These are phyloP conservation scores for Psittacus erithacus DNA, from an alignment of 2,113 vertebrate genomes.

Conservation along the genomic window DNA sequence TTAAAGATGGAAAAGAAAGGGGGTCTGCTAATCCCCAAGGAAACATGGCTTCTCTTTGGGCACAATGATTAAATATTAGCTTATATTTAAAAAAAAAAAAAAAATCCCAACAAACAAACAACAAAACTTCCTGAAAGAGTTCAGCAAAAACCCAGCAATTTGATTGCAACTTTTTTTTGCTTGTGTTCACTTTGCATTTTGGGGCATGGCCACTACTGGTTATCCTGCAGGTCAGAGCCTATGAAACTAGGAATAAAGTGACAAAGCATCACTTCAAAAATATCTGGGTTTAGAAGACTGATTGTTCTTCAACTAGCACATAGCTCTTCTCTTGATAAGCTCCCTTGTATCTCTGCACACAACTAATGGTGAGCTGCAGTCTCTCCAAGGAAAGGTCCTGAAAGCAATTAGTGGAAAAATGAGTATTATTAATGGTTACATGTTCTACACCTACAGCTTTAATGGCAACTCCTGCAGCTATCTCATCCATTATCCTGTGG, in stretches of 20 bases:
- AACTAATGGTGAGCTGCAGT: not conserved
- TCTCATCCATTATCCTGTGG: not conserved
- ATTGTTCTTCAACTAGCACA: not conserved
- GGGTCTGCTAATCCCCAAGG: not conserved
- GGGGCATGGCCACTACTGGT: fast-evolving
- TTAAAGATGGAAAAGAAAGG: not conserved
- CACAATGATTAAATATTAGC: not conserved
- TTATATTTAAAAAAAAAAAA: not conserved
- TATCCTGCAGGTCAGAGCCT: not conserved
- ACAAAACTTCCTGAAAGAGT: not conserved
- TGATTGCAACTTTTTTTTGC: not conserved
- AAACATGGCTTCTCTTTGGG: not conserved
- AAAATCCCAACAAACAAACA: not conserved
- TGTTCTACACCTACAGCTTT: not conserved
- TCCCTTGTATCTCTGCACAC: not conserved
- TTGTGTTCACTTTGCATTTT: not conserved
- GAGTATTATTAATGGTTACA: not conserved
- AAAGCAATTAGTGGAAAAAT: not conserved
- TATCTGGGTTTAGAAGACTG: not conserved
- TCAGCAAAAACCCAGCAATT: not conserved
- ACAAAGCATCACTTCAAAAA: not conserved
- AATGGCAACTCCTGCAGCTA: not conserved
- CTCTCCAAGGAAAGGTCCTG: not conserved
- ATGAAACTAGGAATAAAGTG: not conserved
- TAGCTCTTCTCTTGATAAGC: not conserved